A percentile compares a stretch with the other conserved stretches of the same genome.
Conservation (phyloP, 2,113 vertebrate species). For the Gymnorhina tibicen region DNA sequence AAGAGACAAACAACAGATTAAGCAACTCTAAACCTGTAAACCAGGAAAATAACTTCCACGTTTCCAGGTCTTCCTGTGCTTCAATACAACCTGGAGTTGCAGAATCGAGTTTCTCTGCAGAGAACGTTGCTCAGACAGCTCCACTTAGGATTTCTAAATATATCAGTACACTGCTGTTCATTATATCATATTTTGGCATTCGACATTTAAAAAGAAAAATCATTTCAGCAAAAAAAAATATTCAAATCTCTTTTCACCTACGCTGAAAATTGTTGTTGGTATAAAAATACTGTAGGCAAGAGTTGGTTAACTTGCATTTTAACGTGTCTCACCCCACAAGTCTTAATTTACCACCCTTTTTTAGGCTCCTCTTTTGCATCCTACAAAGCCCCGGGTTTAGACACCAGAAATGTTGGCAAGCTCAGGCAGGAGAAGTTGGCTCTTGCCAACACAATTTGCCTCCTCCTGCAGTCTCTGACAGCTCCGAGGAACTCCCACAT, state of each 20-base stretch:
- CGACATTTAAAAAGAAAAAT: neutral
- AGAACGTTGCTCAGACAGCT: neutral
- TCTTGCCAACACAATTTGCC: constrained; percentile 16
- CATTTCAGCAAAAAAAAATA: neutral
- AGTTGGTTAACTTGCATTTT: neutral
- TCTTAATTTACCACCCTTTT: constrained; percentile 1
- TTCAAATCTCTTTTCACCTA: neutral
- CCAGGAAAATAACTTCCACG: neutral
- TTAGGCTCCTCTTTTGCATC: neutral
- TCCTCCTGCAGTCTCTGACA: constrained; percentile 21
- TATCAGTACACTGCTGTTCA: neutral
- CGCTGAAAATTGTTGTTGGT: neutral
- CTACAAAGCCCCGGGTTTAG: constrained; percentile 1
- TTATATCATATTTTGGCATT: neutral
- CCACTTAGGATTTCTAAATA: constrained; percentile 15
- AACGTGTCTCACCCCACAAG: neutral
- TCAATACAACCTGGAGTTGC: neutral
- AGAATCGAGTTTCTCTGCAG: neutral
- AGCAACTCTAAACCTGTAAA: neutral
- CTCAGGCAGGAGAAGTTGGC: neutral
- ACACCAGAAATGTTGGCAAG: neutral
- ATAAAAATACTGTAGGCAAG: neutral
- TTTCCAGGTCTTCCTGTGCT: neutral
- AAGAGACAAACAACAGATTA: neutral
- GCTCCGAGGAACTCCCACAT: neutral